Conservation (phyloP, 2,113 vertebrate genomes). For the Guaruba guarouba region DNA sequence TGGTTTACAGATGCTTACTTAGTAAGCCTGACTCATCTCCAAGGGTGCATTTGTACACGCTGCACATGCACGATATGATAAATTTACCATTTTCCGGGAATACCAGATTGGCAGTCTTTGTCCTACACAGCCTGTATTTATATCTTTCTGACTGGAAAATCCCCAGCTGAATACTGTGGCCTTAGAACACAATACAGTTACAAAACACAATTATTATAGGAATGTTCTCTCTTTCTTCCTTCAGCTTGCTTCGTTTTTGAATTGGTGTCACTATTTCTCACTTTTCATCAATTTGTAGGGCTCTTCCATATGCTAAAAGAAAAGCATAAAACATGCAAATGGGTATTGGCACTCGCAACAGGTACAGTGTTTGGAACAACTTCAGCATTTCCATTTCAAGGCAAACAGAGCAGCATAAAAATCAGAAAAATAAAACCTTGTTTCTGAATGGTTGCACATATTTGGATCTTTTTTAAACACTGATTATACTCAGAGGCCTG, state of each 20-base stretch:
- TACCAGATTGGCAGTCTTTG: neutral
- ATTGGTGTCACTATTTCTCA: neutral
- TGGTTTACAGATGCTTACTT: constrained; percentile 6
- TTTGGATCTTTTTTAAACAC: neutral
- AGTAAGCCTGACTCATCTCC: neutral
- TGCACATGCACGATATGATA: neutral
- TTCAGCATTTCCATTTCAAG: neutral
- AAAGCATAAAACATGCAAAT: neutral
- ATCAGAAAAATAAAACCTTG: neutral
- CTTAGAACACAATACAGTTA: neutral
- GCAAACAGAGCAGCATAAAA: neutral
- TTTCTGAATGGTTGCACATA: neutral
- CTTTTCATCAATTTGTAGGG: neutral
- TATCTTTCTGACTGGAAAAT: constrained; percentile 11
- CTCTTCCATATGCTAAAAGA: neutral
- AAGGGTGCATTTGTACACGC: neutral
- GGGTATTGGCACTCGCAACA: neutral
- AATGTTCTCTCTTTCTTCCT: neutral
- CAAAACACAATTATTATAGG: neutral
- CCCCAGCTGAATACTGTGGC: neutral
- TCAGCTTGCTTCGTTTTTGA: neutral
- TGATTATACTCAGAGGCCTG: neutral
- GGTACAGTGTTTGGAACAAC: neutral
- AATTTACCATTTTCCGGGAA: constrained; percentile 23
- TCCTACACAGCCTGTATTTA: neutral